phyloP scores from a whole-genome alignment of 2,888 invertebrate species.

The Apamea sordens region DNA sequence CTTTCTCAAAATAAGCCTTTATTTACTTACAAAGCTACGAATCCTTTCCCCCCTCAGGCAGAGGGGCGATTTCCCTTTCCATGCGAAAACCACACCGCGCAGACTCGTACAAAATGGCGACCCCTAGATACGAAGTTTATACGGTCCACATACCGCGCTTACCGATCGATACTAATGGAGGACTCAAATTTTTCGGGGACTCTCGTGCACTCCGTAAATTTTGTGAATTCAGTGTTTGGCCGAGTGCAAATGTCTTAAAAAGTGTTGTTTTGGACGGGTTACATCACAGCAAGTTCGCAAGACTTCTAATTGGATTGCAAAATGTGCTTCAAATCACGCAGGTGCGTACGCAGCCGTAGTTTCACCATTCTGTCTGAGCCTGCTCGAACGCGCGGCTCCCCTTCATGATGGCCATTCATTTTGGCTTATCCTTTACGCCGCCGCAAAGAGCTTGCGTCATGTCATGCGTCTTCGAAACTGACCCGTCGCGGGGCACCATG shows the following conservation, averaged over 20 bases:
- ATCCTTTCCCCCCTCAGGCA: conserved; percentile 84
- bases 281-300: conserved; percentile 87
- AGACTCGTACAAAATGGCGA: conserved; percentile 93
- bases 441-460: conserved; percentile 89
- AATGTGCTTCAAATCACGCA: conserved; percentile 93
- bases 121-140: conserved; percentile 88
- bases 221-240: conserved; percentile 84
- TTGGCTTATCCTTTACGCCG: conserved; percentile 90
- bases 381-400: conserved; percentile 93
- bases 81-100: conserved; percentile 90
- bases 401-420: conserved; percentile 90
- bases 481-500: conserved; percentile 81
- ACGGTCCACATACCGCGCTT: conserved; percentile 86
- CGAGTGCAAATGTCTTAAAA: conserved; percentile 85
- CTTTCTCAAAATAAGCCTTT: conserved; percentile 62
- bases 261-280: conserved; percentile 88
- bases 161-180: conserved; percentile 92
- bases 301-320: conserved; percentile 86
- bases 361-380: conserved; percentile 96
- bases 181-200: conserved; percentile 88
- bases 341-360: conserved; percentile 99
- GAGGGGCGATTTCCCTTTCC: conserved; percentile 89
- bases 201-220: conserved; percentile 84
- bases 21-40: conserved; percentile 75
- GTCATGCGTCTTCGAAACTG: conserved; percentile 87